These are phyloP conservation scores for Vidua chalybeata DNA, from an alignment of 2,113 vertebrate species.

Conservation along the genomic window DNA sequence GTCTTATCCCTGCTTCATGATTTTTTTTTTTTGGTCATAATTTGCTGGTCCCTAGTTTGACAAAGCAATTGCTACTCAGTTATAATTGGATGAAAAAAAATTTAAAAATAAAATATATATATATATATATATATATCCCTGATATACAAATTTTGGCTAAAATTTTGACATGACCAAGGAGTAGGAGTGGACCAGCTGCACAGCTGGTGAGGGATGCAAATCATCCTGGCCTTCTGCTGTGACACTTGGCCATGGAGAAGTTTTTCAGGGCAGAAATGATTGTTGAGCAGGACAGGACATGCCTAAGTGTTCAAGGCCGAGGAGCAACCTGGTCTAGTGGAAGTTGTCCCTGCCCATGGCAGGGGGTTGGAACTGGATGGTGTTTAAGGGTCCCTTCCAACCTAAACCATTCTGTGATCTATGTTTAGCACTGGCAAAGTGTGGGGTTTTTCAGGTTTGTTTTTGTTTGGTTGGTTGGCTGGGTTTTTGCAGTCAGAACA, in stretches of 20 bases:
- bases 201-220: background rate
- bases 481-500: background rate
- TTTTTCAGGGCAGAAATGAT: background rate
- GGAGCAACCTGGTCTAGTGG: background rate
- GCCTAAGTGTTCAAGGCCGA: background rate
- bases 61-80: background rate
- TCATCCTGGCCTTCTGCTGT: background rate
- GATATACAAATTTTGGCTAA: background rate
- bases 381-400: background rate
- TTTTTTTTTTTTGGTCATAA: background rate
- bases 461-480: background rate
- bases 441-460: rapidly evolving
- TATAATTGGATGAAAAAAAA: background rate
- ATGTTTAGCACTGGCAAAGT: background rate
- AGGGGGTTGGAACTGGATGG: background rate
- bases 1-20: background rate
- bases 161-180: background rate
- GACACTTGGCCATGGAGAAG: background rate
- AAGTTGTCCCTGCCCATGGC: background rate
- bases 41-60: background rate
- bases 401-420: background rate
- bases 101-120: background rate
- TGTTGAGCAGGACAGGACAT: background rate
- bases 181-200: background rate
- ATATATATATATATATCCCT: background rate